Percentiles rank a stretch among this genome's conserved stretches.
phyloP scores from a whole-genome alignment of 2,888 invertebrate genomes.

The Drosophila mettleri region DNA sequence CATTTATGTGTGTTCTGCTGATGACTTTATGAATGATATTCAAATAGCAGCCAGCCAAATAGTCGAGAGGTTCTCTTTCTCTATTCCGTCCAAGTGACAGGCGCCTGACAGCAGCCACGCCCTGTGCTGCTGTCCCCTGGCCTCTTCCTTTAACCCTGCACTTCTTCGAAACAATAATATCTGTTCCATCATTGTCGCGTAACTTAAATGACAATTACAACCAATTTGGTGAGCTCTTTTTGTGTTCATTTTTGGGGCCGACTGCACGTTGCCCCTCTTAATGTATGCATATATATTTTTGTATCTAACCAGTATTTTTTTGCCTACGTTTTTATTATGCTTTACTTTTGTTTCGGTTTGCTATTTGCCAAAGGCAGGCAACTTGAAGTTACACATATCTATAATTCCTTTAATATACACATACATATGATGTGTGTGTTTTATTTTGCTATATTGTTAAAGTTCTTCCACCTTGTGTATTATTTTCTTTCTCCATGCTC shows the following conservation, averaged over 20 bases:
- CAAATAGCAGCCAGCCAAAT: slow-evolving; percentile 41
- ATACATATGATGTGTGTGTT: background rate
- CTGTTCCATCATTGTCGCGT: slow-evolving; percentile 38
- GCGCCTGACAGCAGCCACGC: slow-evolving; percentile 21
- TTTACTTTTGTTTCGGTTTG: slow-evolving; percentile 52
- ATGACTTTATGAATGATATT: slow-evolving; percentile 62
- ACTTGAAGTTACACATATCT: slow-evolving; percentile 14
- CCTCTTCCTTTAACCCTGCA: background rate
- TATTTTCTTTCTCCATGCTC: slow-evolving; percentile 42
- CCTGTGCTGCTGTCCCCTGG: background rate
- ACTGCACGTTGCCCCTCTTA: background rate
- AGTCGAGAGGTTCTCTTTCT: slow-evolving; percentile 35
- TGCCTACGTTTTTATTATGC: slow-evolving; percentile 25
- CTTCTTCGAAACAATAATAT: slow-evolving; percentile 9
- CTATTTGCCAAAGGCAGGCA: slow-evolving; percentile 29
- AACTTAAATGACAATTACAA: slow-evolving; percentile 74
- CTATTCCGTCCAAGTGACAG: slow-evolving; percentile 16
- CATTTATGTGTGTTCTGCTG: slow-evolving; percentile 26
- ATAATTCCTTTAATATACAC: background rate
- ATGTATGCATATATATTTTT: background rate
- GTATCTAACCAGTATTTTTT: background rate
- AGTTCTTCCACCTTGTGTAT: slow-evolving; percentile 14
- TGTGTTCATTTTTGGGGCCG: slow-evolving; percentile 26
- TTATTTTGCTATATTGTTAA: background rate
- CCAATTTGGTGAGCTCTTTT: slow-evolving; percentile 38